Percentiles rank a stretch among this genome's conserved stretches.
These are phyloP conservation scores for Pteropus alecto DNA, from an alignment of 2,113 vertebrate genomes.

Conservation along the genomic window DNA sequence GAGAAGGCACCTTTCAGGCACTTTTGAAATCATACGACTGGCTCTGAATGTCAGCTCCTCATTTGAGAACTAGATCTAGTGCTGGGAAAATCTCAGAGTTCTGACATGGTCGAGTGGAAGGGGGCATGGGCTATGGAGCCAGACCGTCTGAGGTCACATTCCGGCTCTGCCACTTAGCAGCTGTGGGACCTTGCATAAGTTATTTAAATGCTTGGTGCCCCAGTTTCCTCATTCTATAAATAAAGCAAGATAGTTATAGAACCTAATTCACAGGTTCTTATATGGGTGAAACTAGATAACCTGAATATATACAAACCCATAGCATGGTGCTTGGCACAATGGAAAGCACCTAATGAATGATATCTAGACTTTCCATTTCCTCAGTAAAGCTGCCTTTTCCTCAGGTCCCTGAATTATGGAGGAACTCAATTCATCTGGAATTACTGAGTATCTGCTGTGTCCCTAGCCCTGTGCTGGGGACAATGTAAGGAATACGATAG, in stretches of 20 bases:
- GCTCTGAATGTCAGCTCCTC: neutral
- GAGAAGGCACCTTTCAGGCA: constrained; percentile 9
- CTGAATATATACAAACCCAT: neutral
- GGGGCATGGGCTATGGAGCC: neutral
- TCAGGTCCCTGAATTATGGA: neutral
- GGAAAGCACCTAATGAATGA: neutral
- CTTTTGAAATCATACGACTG: neutral
- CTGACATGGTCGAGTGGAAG: neutral
- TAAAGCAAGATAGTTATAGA: neutral
- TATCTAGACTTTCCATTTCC: neutral
- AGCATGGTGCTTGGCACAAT: neutral
- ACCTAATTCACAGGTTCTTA: neutral
- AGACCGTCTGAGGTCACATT: neutral
- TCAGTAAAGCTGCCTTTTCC: neutral
- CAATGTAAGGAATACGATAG: neutral
- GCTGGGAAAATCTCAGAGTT: neutral
- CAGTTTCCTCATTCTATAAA: constrained; percentile 21
- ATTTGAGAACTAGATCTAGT: constrained; percentile 21
- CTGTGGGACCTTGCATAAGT: neutral
- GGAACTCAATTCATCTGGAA: neutral
- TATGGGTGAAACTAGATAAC: neutral
- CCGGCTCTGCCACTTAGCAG: neutral
- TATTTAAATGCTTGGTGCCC: neutral
- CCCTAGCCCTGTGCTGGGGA: neutral
- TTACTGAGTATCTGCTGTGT: neutral